Percentiles rank a stretch among this genome's conserved stretches.
Evolutionary conservation across 2,797 vertebrate genomes (phyloP).

Genomic region (Crocodylus rhombifer): DNA sequence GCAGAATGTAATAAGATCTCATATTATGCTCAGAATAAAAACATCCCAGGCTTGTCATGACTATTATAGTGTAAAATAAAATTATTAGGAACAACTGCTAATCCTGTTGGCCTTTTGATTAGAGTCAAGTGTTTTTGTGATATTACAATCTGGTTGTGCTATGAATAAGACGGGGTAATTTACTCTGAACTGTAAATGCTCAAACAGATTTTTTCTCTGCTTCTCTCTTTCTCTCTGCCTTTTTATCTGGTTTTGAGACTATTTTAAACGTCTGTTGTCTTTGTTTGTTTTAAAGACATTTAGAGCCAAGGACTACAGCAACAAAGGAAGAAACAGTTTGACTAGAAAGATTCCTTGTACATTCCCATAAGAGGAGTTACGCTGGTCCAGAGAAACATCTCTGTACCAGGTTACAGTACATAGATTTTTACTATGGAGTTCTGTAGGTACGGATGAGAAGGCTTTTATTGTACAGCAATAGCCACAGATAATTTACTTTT

Average conservation of each 20-base stretch:
- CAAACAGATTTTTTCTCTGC: not conserved
- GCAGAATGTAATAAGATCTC: constrained; percentile 25
- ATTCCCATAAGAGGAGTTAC: not conserved
- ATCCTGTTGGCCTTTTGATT: constrained; percentile 59
- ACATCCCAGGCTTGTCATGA: not conserved
- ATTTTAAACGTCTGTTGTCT: not conserved
- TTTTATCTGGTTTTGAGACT: not conserved
- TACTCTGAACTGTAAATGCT: constrained; percentile 54
- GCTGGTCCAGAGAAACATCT: not conserved
- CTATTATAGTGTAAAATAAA: constrained; percentile 50
- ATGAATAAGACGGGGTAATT: constrained; percentile 35
- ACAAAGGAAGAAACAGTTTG: not conserved
- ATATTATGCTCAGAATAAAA: constrained; percentile 34
- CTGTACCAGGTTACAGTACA: not conserved
- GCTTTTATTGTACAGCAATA: constrained; percentile 17
- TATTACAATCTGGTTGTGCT: not conserved
- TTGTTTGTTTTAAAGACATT: not conserved
- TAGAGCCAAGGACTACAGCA: not conserved
- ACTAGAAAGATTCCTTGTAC: not conserved
- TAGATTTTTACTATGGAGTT: constrained; percentile 53
- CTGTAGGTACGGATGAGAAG: constrained; percentile 19
- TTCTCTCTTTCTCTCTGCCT: not conserved
- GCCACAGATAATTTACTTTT: constrained; percentile 38
- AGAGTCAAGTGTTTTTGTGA: constrained; percentile 46
- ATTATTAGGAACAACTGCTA: constrained; percentile 32